Conservation (phyloP, 37 sponge, comb jelly and placozoan genomes). For the Trichoplax adhaerens region DNA sequence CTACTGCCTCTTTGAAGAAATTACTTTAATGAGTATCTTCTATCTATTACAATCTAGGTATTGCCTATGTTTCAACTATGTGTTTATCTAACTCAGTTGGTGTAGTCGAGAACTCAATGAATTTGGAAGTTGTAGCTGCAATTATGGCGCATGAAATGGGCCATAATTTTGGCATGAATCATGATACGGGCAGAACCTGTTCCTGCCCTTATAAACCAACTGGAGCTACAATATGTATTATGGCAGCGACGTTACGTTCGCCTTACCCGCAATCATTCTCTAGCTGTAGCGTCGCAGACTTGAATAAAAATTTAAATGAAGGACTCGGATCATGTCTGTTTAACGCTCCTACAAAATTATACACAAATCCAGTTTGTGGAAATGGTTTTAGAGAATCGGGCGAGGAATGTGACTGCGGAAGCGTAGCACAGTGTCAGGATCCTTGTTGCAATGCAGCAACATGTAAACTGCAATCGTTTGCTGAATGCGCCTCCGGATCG, state of each 20-base stretch:
- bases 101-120: too few species aligned
- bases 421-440: slow-evolving; percentile 6
- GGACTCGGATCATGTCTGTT: slow-evolving; percentile 10
- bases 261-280: neutral
- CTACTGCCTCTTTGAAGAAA: too few species aligned
- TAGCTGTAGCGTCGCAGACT: slow-evolving; percentile 4
- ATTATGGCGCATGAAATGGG: slow-evolving; percentile 32
- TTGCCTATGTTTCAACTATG: too few species aligned
- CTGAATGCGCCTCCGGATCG: slow-evolving; percentile 14
- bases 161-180: slow-evolving; percentile 25
- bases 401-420: slow-evolving; percentile 26
- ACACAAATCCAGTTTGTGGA: slow-evolving; percentile 18
- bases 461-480: slow-evolving; percentile 14
- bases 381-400: slow-evolving; percentile 20
- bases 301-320: slow-evolving; percentile 1
- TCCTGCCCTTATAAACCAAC: neutral
- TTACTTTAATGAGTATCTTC: too few species aligned
- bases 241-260: slow-evolving; percentile 1
- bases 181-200: slow-evolving; percentile 18
- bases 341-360: slow-evolving; percentile 11
- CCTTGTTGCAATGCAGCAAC: slow-evolving; percentile 16
- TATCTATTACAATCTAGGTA: too few species aligned
- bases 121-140: neutral
- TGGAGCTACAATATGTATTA: slow-evolving; percentile 1
- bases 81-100: too few species aligned